Evolutionary conservation across 1,140 invertebrate genomes (phyloP).

Genomic region (Dolichoris vasculosae): DNA sequence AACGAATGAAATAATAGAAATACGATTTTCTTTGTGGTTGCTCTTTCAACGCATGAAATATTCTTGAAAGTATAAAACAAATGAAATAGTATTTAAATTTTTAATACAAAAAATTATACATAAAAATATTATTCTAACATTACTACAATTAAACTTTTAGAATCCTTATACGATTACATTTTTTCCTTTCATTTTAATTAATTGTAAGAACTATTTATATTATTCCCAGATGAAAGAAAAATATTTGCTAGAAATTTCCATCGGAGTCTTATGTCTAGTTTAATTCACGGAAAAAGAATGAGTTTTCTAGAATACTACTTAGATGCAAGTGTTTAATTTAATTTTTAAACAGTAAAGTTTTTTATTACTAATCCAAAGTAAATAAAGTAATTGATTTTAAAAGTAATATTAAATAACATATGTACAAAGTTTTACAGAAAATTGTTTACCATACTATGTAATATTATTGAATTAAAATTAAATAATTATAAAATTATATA

Average conservation of each 20-base stretch:
- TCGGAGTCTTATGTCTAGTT: neutral
- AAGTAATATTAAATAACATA: neutral
- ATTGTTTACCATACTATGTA: too few species aligned
- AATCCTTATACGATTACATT: neutral
- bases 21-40: neutral
- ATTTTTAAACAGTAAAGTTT: neutral
- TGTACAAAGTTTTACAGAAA: too few species aligned
- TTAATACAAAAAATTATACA: too few species aligned
- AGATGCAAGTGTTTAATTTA: neutral
- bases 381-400: neutral
- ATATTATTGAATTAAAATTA: too few species aligned
- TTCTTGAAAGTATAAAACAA: neutral
- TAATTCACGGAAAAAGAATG: neutral
- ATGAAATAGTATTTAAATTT: too few species aligned
- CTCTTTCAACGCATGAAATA: neutral
- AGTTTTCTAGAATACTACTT: neutral
- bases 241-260: neutral
- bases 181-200: too few species aligned
- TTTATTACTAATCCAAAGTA: neutral
- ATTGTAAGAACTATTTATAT: neutral
- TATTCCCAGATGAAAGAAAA: neutral
- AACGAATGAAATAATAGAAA: constrained; percentile 10
- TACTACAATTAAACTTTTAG: too few species aligned
- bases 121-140: too few species aligned
- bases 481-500: neutral